phyloP scores from a whole-genome alignment of 2,113 vertebrate species.

The Muscicapa adusta region DNA sequence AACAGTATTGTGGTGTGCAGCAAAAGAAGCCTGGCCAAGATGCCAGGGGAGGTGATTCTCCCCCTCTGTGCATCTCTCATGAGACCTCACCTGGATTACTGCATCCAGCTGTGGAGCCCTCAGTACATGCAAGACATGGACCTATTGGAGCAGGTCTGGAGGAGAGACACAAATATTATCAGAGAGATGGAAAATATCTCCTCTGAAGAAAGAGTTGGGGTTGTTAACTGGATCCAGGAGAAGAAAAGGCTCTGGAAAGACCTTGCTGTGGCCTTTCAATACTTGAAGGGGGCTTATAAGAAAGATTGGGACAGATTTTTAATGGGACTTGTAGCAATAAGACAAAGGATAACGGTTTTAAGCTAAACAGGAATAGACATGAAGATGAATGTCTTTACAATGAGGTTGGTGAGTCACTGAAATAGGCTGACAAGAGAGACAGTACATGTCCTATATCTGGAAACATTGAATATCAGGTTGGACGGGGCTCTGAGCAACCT shows the following conservation, averaged over 20 bases:
- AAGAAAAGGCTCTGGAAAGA: background rate
- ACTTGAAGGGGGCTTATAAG: background rate
- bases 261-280: background rate
- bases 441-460: background rate
- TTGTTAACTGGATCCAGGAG: background rate
- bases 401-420: background rate
- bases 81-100: background rate
- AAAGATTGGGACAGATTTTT: background rate
- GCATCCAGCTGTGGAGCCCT: background rate
- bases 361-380: background rate
- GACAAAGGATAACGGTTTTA: background rate
- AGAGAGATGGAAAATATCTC: background rate
- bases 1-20: accelerated
- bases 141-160: background rate
- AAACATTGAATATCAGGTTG: background rate
- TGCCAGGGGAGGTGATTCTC: background rate
- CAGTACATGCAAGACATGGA: background rate
- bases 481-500: accelerated
- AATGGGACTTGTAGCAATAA: accelerated
- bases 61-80: accelerated
- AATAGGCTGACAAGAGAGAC: background rate
- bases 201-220: background rate
- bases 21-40: background rate
- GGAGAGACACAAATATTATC: background rate
- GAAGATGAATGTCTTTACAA: background rate